These are phyloP conservation scores for Drepanosiphum platanoidis DNA, from an alignment of 2,888 invertebrate species.

Conservation along the genomic window DNA sequence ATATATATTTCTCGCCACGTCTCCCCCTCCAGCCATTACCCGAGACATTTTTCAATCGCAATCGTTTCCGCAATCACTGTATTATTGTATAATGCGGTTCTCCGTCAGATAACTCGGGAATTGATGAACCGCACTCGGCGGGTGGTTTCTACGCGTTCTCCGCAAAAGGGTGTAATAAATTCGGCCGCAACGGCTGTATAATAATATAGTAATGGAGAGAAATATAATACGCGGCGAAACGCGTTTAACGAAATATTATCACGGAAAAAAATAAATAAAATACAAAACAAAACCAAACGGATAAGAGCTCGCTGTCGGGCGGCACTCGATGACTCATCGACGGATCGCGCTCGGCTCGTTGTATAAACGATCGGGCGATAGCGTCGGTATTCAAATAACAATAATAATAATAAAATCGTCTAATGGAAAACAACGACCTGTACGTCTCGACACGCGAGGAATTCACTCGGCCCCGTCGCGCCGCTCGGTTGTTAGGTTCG, in stretches of 20 bases:
- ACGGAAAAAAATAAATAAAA: too few species aligned
- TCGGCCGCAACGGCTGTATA: background rate
- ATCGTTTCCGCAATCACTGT: background rate
- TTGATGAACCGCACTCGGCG: too few species aligned
- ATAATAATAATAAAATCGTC: background rate
- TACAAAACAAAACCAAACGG: too few species aligned
- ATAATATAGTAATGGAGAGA: too few species aligned
- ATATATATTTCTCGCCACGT: background rate
- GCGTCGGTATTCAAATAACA: background rate
- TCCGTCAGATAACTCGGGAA: too few species aligned
- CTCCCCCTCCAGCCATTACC: background rate
- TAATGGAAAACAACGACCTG: background rate
- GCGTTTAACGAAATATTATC: too few species aligned
- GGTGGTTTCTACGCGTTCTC: background rate
- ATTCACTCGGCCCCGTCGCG: background rate
- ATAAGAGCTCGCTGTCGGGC: background rate
- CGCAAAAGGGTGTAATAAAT: background rate
- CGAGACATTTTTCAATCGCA: background rate
- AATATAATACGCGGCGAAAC: too few species aligned
- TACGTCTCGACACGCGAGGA: background rate
- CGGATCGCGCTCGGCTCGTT: background rate
- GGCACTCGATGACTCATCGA: background rate
- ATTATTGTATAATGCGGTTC: too few species aligned
- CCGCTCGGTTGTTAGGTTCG: background rate
- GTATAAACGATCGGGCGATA: background rate